phyloP scores from a whole-genome alignment of 2,888 invertebrate species.

The Drosophila phalerata region DNA sequence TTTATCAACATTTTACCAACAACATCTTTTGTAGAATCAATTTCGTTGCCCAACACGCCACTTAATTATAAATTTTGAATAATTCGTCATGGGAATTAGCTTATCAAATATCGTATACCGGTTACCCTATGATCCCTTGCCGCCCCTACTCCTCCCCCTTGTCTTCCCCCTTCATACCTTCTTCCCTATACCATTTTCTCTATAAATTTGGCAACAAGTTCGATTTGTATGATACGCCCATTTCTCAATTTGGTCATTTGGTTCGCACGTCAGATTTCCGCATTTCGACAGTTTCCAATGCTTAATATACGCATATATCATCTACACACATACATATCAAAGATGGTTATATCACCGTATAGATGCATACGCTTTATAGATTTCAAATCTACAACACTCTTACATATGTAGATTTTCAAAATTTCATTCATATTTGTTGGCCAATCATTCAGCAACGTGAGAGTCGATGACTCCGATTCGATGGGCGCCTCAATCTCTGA shows the following conservation, averaged over 20 bases:
- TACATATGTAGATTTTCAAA: constrained; percentile 42
- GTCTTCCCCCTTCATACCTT: background rate
- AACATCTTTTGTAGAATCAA: background rate
- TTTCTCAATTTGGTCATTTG: constrained; percentile 39
- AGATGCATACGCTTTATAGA: constrained; percentile 32
- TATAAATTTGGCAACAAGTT: constrained; percentile 38
- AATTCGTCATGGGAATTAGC: constrained; percentile 35
- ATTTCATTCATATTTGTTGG: constrained; percentile 58
- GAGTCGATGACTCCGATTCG: constrained; percentile 8
- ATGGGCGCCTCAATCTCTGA: background rate
- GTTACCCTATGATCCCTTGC: constrained; percentile 1
- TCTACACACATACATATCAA: constrained; percentile 19
- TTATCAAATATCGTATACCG: constrained; percentile 12
- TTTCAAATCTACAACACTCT: constrained; percentile 34
- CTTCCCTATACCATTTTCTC: background rate
- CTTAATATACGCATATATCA: constrained; percentile 55
- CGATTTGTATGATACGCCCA: constrained; percentile 31
- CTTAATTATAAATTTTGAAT: constrained; percentile 3
- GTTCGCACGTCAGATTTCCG: constrained; percentile 47
- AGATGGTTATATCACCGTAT: constrained; percentile 46
- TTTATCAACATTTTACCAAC: background rate
- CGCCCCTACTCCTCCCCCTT: background rate
- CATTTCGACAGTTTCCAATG: constrained; percentile 47
- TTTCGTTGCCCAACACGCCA: constrained; percentile 2
- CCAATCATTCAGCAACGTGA: constrained; percentile 36